phyloP scores from a whole-genome alignment of 2,797 vertebrate species.

The Acridotheres tristis region DNA sequence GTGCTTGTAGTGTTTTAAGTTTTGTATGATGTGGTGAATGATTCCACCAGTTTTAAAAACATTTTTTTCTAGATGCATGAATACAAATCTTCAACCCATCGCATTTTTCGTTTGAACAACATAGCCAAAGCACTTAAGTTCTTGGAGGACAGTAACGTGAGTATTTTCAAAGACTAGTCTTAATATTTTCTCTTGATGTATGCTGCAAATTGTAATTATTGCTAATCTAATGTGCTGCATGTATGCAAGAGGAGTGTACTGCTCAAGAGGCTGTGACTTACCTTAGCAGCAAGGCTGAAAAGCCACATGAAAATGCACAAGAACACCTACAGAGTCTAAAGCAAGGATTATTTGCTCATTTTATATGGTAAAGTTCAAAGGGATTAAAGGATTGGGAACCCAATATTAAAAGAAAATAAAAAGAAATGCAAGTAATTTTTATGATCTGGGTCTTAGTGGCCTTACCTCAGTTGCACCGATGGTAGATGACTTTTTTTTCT shows the following conservation, averaged over 20 bases:
- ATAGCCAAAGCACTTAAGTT: conserved; percentile 94
- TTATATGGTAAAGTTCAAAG: conserved; percentile 44
- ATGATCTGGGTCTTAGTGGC: not conserved
- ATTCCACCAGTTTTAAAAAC: not conserved
- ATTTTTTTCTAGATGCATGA: conserved; percentile 84
- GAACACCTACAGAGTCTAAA: not conserved
- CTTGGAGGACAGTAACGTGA: conserved; percentile 94
- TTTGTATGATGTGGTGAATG: not conserved
- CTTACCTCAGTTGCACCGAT: not conserved
- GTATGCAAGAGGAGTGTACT: not conserved
- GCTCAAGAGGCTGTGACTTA: not conserved
- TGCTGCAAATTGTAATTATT: not conserved
- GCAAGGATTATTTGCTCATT: conserved; percentile 24
- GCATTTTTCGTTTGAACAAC: conserved; percentile 96
- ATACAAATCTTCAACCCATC: conserved; percentile 93
- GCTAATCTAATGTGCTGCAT: not conserved
- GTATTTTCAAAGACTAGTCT: conserved; percentile 62
- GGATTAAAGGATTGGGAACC: conserved; percentile 50
- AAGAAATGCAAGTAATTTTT: conserved; percentile 30
- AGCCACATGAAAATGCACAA: not conserved
- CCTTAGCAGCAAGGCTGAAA: conserved; percentile 21
- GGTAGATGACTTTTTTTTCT: not conserved
- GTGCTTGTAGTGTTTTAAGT: not conserved
- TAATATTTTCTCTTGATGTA: not conserved
- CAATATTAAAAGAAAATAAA: conserved; percentile 53